Conservation (phyloP, 2,113 vertebrate genomes). For the Saguinus midas region DNA sequence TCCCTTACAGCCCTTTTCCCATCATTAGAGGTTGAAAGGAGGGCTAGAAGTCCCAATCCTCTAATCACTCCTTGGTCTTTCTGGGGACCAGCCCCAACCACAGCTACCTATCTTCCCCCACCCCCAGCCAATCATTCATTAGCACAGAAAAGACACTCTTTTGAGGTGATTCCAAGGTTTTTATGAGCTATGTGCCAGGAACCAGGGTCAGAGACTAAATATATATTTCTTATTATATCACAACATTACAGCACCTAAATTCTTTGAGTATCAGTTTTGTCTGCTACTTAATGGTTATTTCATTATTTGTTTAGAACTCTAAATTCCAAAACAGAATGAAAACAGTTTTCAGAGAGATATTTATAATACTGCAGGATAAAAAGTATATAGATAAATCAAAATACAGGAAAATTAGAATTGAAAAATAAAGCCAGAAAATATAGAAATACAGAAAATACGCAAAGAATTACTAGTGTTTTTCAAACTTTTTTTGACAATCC, state of each 20-base stretch:
- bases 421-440: background rate
- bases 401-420: slow-evolving; percentile 3
- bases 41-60: background rate
- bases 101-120: background rate
- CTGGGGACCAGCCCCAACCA: background rate
- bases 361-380: background rate
- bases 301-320: slow-evolving; percentile 7
- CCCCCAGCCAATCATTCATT: background rate
- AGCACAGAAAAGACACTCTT: background rate
- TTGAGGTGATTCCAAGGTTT: background rate
- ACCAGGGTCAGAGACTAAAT: background rate
- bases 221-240: background rate
- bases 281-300: background rate
- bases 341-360: background rate
- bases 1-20: background rate
- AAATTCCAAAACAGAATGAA: background rate
- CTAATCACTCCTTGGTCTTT: background rate
- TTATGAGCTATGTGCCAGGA: background rate
- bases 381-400: background rate
- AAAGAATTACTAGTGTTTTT: background rate
- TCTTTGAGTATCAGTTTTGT: background rate
- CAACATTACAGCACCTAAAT: background rate
- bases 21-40: background rate
- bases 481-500: background rate
- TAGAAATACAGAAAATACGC: background rate